Evolutionary conservation across 2,113 vertebrate species (phyloP).

Genomic region (Leuciscus idus): DNA sequence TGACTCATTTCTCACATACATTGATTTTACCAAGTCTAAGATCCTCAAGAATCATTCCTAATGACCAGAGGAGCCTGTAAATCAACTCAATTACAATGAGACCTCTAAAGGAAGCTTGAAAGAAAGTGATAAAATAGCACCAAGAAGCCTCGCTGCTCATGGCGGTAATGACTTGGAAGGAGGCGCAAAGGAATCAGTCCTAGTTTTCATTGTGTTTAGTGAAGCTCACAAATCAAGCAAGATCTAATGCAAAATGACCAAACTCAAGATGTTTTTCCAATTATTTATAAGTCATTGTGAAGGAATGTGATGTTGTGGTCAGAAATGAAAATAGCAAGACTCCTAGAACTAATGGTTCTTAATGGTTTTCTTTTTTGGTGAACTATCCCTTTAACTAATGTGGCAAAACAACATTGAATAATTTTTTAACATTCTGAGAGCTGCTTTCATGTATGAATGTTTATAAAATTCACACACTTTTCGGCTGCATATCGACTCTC

Average conservation of each 20-base stretch:
- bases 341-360: not conserved
- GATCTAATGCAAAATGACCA: not conserved
- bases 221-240: conserved; percentile 4
- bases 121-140: not conserved
- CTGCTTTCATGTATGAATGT: conserved; percentile 24
- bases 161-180: not conserved
- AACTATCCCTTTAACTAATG: not conserved
- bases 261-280: not conserved
- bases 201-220: not conserved
- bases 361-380: not conserved
- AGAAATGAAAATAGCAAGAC: not conserved
- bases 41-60: not conserved
- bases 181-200: not conserved
- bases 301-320: not conserved
- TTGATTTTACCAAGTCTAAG: not conserved
- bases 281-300: not conserved
- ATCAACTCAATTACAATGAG: not conserved
- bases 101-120: not conserved
- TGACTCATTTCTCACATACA: not conserved
- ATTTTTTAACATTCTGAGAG: not conserved
- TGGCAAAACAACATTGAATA: not conserved
- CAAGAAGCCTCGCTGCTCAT: conserved; percentile 7
- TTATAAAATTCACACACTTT: conserved; percentile 43
- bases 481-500: conserved; percentile 3
- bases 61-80: not conserved